phyloP scores from a whole-genome alignment of 2,113 vertebrate species.

The Ciconia boyciana region DNA sequence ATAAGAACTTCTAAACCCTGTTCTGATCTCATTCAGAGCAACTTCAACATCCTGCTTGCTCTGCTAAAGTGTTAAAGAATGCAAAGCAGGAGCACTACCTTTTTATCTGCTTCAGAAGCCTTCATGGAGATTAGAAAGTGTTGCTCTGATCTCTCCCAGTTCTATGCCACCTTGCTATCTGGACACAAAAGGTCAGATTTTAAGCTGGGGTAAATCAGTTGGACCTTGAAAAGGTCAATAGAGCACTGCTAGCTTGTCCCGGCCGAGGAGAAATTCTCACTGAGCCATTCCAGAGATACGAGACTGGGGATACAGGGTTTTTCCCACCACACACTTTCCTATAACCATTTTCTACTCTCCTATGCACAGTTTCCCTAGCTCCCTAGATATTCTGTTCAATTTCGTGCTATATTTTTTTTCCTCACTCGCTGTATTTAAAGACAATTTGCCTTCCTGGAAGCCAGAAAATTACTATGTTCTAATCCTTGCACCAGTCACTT shows the following conservation, averaged over 20 bases:
- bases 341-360: not conserved
- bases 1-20: not conserved
- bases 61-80: conserved; percentile 23
- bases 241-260: not conserved
- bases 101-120: conserved; percentile 43
- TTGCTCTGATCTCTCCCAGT: conserved; percentile 36
- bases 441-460: not conserved
- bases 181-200: conserved; percentile 31
- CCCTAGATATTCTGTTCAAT: not conserved
- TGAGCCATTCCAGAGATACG: not conserved
- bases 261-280: not conserved
- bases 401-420: not conserved
- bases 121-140: conserved; percentile 34
- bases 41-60: not conserved
- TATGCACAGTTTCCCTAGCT: not conserved
- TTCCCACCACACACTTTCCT: not conserved
- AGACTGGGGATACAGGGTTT: not conserved
- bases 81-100: not conserved
- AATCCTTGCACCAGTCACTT: not conserved
- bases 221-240: not conserved
- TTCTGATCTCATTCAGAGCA: not conserved
- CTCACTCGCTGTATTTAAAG: not conserved
- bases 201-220: not conserved
- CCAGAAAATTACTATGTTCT: not conserved
- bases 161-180: conserved; percentile 36